Evolutionary conservation across 2,797 vertebrate species (phyloP).

Genomic region (Phoebastria nigripes): DNA sequence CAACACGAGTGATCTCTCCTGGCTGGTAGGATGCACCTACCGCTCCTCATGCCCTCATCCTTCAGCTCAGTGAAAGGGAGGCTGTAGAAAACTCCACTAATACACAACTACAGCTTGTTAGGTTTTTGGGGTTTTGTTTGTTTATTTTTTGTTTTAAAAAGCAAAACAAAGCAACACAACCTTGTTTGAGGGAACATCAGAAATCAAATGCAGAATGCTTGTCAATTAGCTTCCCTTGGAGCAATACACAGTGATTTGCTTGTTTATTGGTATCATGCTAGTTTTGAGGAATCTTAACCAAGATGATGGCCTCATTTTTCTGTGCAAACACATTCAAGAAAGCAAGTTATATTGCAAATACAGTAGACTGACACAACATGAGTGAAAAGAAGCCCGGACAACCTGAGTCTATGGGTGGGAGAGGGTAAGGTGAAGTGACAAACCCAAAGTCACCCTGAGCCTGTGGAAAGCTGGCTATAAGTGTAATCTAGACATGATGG

Average conservation of each 20-base stretch:
- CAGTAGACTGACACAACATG: background rate
- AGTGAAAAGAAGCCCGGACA: background rate
- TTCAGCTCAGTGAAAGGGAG: background rate
- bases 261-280: background rate
- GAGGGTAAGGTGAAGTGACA: background rate
- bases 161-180: background rate
- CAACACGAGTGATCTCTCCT: accelerated
- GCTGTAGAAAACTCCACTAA: background rate
- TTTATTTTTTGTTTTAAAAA: background rate
- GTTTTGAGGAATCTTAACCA: background rate
- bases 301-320: background rate
- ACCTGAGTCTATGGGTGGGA: background rate
- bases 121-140: background rate
- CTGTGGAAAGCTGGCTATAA: background rate
- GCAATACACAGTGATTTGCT: background rate
- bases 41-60: background rate
- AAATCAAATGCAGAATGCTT: background rate
- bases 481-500: background rate
- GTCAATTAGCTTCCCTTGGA: background rate
- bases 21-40: background rate
- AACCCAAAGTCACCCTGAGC: background rate
- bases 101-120: background rate
- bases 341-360: background rate
- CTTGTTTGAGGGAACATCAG: background rate
- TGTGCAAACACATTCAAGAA: background rate